Evolutionary conservation across 2,888 invertebrate genomes (phyloP), one percentile per base, ranked within the genome.

Genomic region (Dilophus febrilis): DNA sequence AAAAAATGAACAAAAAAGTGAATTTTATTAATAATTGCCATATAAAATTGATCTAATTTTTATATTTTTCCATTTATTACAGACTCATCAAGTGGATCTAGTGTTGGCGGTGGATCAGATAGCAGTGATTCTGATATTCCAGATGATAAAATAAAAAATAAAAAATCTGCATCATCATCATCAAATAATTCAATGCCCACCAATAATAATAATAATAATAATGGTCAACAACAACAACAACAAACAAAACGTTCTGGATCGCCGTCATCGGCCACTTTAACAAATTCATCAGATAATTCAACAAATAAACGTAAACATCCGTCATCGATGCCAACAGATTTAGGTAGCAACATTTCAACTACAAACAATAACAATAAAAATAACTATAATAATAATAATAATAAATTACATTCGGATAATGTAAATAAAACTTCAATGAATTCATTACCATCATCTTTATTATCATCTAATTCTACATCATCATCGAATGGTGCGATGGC

Each of bases 81-180:
- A 67, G 79, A 77, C 31, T 69, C 76, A 3, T 75, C 77, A 38
- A 77, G 75, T 50, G 79, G 77, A 49, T 71, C 77, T 44, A 80
- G 79, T 56, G 78, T 78, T 0, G 81, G 74, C 46, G n/a, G n/a
- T n/a, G n/a, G n/a, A n/a, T n/a, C n/a, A n/a, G n/a, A n/a, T n/a
- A 71, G 70, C 46, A 69, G 71, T 10, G 75, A 83, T 55, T 79
- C 81, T 1, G 79, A 80, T 51, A 75, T 83, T 55, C 78, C 81
- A 1, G 79, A 80, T 51, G 66, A 68, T n/a, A 77, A 79, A 43
- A 65, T 65, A 42, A 68, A 72, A 47, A 69, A 69, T 47, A 65
- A 58, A 13, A 70, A 69, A 28, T 58, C n/a, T n/a, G n/a, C n/a
- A n/a, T n/a, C n/a, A n/a, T n/a, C n/a, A n/a, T n/a, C n/a, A n/a